Percentiles rank a stretch among this genome's conserved stretches.
Evolutionary conservation across 2,797 vertebrate genomes (phyloP).

Genomic region (Spinus pinus): DNA sequence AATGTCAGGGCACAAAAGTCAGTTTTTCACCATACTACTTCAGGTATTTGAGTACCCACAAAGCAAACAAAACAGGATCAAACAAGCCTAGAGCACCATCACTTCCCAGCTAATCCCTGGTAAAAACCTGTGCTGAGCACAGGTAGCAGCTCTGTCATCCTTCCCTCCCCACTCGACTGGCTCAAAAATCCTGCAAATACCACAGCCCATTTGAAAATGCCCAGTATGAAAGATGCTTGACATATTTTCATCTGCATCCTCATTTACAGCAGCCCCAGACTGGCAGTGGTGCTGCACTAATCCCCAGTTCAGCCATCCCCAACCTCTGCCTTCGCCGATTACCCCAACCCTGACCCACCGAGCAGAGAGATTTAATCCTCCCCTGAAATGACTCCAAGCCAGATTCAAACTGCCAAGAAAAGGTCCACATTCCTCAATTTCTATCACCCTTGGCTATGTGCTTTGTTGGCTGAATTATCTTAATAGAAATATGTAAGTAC

Average conservation of each 20-base stretch:
- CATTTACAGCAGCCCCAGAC: neutral
- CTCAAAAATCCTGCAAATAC: neutral
- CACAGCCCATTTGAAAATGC: neutral
- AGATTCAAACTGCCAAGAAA: slow-evolving; percentile 41
- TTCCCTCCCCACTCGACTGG: neutral
- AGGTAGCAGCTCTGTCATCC: neutral
- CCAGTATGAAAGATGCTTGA: neutral
- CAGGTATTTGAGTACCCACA: neutral
- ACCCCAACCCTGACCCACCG: neutral
- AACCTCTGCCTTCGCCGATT: neutral
- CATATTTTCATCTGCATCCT: neutral
- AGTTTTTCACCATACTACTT: neutral
- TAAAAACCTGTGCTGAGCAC: neutral
- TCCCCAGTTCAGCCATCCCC: neutral
- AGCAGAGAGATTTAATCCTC: slow-evolving; percentile 25
- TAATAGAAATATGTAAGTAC: neutral
- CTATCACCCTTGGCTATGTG: slow-evolving; percentile 31
- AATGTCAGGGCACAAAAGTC: neutral
- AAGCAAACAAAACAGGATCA: neutral
- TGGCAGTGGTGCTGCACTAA: neutral
- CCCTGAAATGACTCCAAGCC: slow-evolving; percentile 47
- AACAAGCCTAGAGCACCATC: neutral
- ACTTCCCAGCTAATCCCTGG: neutral
- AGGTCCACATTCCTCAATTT: slow-evolving; percentile 42
- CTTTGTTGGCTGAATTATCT: slow-evolving; percentile 30